phyloP scores from a whole-genome alignment of 2,888 invertebrate genomes.

The Hirtodrosophila trivittata region DNA sequence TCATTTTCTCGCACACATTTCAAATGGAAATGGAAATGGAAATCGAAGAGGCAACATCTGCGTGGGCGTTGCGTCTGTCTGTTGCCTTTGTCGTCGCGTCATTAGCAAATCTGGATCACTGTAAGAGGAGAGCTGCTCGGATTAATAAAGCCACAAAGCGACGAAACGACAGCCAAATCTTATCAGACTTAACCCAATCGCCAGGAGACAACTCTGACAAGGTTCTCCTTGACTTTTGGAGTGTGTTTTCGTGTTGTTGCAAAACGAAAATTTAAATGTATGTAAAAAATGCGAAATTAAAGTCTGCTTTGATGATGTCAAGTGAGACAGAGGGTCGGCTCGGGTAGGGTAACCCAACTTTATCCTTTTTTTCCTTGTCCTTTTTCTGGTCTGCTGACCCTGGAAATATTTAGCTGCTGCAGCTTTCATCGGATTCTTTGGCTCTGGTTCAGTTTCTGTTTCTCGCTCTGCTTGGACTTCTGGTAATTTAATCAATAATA shows the following conservation, averaged over 20 bases:
- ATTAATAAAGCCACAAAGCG: slow-evolving; percentile 38
- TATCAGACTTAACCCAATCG: slow-evolving; percentile 31
- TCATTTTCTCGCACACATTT: background rate
- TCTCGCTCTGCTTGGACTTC: background rate
- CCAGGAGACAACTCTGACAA: no score
- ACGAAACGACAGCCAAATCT: slow-evolving; percentile 33
- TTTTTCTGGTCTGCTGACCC: slow-evolving; percentile 72
- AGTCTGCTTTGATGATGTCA: slow-evolving; percentile 30
- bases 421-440: slow-evolving; percentile 6
- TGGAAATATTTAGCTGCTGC: slow-evolving; percentile 59
- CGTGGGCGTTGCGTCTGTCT: no score
- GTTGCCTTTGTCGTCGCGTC: slow-evolving; percentile 8
- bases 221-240: slow-evolving; percentile 16
- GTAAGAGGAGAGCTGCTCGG: slow-evolving; percentile 1
- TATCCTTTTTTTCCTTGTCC: slow-evolving; percentile 33
- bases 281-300: slow-evolving; percentile 28
- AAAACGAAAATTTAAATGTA: slow-evolving; percentile 18
- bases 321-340: no score
- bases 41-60: no score
- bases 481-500: slow-evolving; percentile 66
- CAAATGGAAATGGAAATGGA: no score
- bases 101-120: slow-evolving; percentile 24
- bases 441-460: slow-evolving; percentile 8
- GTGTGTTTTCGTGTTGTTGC: slow-evolving; percentile 40
- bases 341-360: no score